phyloP scores from a whole-genome alignment of 2,797 vertebrate genomes.

The Coluber constrictor region DNA sequence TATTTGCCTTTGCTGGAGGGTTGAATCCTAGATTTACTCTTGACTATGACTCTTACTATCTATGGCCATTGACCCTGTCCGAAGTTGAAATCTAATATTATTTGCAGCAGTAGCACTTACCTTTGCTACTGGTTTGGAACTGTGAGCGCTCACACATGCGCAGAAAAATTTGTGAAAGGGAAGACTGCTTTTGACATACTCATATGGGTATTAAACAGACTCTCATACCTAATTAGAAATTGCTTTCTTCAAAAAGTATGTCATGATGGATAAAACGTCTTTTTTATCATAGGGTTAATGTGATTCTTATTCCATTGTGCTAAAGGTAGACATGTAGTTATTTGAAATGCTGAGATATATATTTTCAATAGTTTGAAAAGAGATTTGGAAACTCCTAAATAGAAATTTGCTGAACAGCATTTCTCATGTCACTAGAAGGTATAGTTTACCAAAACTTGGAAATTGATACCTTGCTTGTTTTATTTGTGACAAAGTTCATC shows the following conservation, averaged over 20 bases:
- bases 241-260: background rate
- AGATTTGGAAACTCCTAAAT: background rate
- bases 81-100: background rate
- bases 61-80: background rate
- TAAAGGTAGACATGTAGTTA: conserved; percentile 2
- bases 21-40: background rate
- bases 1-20: conserved; percentile 42
- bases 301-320: background rate
- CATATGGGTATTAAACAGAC: background rate
- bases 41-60: background rate
- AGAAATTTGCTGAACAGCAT: background rate
- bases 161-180: conserved; percentile 1
- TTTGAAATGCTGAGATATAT: background rate
- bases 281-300: background rate
- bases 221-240: background rate
- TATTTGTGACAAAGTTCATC: background rate
- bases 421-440: background rate
- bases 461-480: background rate
- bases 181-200: background rate
- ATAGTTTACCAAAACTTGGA: background rate
- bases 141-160: too few species aligned
- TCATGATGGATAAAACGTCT: background rate
- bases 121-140: too few species aligned
- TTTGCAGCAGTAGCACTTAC: background rate
- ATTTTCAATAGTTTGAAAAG: conserved; percentile 13